Percentiles rank a stretch among this genome's conserved stretches.
These are phyloP conservation scores for Hesperia comma DNA, from an alignment of 2,888 invertebrate species.

Conservation along the genomic window DNA sequence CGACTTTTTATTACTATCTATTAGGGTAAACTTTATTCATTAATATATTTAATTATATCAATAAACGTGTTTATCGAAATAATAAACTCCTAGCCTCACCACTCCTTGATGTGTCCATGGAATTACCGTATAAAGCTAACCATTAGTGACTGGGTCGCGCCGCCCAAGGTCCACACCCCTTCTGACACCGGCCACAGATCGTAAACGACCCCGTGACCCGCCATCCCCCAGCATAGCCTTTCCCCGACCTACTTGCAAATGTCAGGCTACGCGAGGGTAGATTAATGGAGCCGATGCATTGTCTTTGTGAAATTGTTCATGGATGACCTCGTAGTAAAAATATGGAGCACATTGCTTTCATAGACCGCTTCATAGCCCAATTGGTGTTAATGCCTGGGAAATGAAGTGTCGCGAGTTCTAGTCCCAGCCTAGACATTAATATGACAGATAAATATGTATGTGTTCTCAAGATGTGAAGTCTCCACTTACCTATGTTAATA, in stretches of 20 bases:
- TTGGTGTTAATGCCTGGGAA: too few species aligned
- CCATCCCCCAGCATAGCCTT: conserved; percentile 53
- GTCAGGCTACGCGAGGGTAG: conserved; percentile 48
- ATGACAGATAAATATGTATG: too few species aligned
- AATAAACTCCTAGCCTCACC: not conserved
- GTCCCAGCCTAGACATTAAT: too few species aligned
- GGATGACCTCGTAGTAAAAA: not conserved
- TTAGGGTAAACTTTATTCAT: too few species aligned
- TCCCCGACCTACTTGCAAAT: conserved; percentile 65
- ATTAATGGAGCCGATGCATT: conserved; percentile 48
- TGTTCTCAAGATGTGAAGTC: too few species aligned
- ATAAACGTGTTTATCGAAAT: too few species aligned
- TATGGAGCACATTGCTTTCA: too few species aligned
- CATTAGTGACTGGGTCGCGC: conserved; percentile 8
- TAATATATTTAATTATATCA: too few species aligned
- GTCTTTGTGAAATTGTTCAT: conserved; percentile 18
- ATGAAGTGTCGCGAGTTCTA: too few species aligned
- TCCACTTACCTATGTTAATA: too few species aligned
- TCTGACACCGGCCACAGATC: conserved; percentile 51
- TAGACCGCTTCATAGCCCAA: too few species aligned
- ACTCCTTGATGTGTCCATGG: not conserved
- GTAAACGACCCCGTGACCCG: conserved; percentile 67
- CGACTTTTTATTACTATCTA: too few species aligned
- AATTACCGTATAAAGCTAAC: conserved; percentile 12
- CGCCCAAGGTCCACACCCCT: not conserved